Evolutionary conservation across 2,888 invertebrate species (phyloP).

Genomic region (Aplocera efformata): DNA sequence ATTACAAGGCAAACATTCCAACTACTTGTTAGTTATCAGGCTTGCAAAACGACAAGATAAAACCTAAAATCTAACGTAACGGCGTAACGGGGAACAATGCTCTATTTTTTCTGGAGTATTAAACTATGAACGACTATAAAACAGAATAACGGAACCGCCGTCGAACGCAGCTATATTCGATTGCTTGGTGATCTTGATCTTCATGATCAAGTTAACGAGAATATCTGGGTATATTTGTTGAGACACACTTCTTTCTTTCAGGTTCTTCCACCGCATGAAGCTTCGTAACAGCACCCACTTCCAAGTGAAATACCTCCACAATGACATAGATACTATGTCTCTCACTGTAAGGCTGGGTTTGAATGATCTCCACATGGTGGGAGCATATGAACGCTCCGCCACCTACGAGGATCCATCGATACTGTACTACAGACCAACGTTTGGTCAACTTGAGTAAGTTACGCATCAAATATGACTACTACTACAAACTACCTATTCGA

Average conservation of each 20-base stretch:
- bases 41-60: too few species aligned
- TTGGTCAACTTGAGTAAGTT: slow-evolving; percentile 56
- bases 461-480: background rate
- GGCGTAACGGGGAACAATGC: too few species aligned
- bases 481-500: too few species aligned
- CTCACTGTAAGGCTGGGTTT: slow-evolving; percentile 40
- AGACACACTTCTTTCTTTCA: slow-evolving; percentile 20
- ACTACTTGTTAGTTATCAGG: too few species aligned
- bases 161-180: too few species aligned
- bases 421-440: slow-evolving; percentile 50
- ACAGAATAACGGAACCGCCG: too few species aligned
- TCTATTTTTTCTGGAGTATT: too few species aligned
- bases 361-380: slow-evolving; percentile 56
- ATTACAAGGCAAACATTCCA: too few species aligned
- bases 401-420: slow-evolving; percentile 35
- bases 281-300: slow-evolving; percentile 61
- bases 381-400: slow-evolving; percentile 52
- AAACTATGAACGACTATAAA: too few species aligned
- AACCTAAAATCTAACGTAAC: too few species aligned
- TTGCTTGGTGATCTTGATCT: too few species aligned
- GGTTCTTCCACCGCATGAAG: slow-evolving; percentile 67
- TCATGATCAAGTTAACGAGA: too few species aligned
- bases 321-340: slow-evolving; percentile 45
- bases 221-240: background rate
- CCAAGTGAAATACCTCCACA: slow-evolving; percentile 41